phyloP scores from a whole-genome alignment of 2,113 vertebrate species.

The Zosterops lateralis region DNA sequence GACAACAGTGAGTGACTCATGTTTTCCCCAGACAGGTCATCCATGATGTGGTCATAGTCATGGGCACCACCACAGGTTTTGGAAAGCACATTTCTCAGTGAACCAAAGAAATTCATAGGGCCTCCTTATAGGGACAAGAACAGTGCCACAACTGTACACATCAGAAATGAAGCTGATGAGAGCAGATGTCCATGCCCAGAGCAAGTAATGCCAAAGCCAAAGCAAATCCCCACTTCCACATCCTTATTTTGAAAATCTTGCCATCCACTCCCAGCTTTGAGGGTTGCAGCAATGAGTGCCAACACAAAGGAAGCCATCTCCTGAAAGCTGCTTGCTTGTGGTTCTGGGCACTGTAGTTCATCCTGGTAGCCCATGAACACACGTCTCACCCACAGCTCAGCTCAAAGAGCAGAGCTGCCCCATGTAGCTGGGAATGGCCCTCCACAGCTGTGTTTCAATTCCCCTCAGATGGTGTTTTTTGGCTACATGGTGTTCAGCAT shows the following conservation, averaged over 20 bases:
- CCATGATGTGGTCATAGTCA: background rate
- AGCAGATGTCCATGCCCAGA: fast-evolving
- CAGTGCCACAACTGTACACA: background rate
- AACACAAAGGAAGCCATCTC: background rate
- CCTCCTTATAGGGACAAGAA: background rate
- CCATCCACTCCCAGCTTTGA: background rate
- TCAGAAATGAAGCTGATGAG: background rate
- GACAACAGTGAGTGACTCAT: conserved; percentile 83
- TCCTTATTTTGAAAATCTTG: background rate
- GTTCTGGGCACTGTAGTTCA: background rate
- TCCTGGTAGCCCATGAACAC: background rate
- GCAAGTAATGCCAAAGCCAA: background rate
- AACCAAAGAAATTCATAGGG: background rate
- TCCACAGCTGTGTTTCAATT: background rate
- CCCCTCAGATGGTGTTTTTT: conserved; percentile 90
- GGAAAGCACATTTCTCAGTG: background rate
- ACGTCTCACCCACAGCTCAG: fast-evolving
- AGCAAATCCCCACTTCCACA: background rate
- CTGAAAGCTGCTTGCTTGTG: fast-evolving
- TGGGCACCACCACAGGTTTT: background rate
- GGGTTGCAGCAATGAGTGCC: background rate
- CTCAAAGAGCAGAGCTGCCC: background rate
- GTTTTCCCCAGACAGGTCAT: background rate
- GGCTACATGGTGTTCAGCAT: conserved; percentile 94
- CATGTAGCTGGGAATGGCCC: background rate